Base-by-base conservation (phyloP, 1,140 invertebrate genomes). In the Conopomorpha cramerella region DNA sequence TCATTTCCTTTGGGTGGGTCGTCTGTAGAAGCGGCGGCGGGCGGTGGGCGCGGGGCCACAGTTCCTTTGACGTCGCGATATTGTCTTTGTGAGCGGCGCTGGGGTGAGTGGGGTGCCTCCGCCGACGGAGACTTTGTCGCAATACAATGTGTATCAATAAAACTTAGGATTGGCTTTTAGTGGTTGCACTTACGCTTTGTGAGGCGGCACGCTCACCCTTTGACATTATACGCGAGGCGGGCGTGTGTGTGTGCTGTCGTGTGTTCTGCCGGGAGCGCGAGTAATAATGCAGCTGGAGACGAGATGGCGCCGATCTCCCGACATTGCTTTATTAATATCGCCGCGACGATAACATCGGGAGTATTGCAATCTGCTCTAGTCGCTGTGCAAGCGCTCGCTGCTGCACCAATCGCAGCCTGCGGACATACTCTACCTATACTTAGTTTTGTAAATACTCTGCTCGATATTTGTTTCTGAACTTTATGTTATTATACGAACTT, bases 131-230 rank as follows among this genome's bases (percentile, higher is more conserved):
- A 71, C 68, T 77, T 73, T 73, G 70, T 77, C 72, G 66, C 72
- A 74, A 73, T 74, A 74, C 70, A 74, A 72, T 74, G 68, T 77
- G 70, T 74, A 74, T 73, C 73, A 73, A 77, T 77, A 77, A 77
- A 77, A 77, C 70, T 74, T 74, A 71, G 68, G 68, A 74, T 77
- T 73, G 70, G 70, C 70, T 77, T 77, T 77, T 77, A 77, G 73
- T 71, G 73, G 73, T 71, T 71, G 70, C 70, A 77, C 72, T 74
- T 74, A 74, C 65, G 67, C 64, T 68, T 68, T 73, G 68, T 70
- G 68, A 66, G 57, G 67, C 63, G 62, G 64, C 63, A 53, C 38
- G 64, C 60, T 64, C 62, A 73, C 65, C 68, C 68, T 73, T 73
- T 73, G 68, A 71, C 64, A 67, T 68, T 65, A 65, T 65, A 60